phyloP scores from a whole-genome alignment of 2,113 vertebrate genomes.

The Xerus inauris region DNA sequence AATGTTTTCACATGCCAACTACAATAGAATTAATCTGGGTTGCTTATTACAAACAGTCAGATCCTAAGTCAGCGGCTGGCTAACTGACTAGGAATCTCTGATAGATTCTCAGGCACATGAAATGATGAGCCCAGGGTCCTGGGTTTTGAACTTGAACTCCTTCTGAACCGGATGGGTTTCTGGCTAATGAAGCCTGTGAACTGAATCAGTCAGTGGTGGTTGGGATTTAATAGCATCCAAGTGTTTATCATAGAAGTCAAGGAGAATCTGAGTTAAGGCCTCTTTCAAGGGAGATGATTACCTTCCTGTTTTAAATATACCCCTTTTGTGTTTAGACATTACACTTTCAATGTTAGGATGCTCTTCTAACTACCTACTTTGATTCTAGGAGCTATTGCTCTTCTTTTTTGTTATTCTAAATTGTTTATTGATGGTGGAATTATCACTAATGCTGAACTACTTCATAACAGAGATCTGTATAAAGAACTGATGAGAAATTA shows the following conservation, averaged over 20 bases:
- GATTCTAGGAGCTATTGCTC: neutral
- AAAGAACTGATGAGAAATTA: neutral
- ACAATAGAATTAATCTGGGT: neutral
- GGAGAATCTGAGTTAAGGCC: neutral
- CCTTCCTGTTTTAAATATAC: neutral
- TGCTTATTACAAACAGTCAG: neutral
- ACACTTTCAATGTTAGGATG: neutral
- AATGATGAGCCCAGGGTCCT: neutral
- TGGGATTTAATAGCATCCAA: neutral
- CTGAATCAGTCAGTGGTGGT: neutral
- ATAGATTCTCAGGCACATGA: neutral
- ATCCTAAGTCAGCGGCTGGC: neutral
- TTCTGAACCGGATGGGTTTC: neutral
- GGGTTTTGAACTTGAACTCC: neutral
- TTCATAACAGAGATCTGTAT: neutral
- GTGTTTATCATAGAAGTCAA: neutral
- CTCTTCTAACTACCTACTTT: neutral
- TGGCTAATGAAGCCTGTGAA: neutral
- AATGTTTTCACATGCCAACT: neutral
- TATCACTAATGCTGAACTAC: neutral
- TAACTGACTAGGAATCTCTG: neutral
- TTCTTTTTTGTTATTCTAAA: constrained; percentile 8
- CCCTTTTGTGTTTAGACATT: neutral
- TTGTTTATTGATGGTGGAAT: neutral
- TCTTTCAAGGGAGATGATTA: neutral